Evolutionary conservation across 2,113 vertebrate genomes (phyloP), one percentile per base, ranked within the genome.

Genomic region (Corythornis cristatus): DNA sequence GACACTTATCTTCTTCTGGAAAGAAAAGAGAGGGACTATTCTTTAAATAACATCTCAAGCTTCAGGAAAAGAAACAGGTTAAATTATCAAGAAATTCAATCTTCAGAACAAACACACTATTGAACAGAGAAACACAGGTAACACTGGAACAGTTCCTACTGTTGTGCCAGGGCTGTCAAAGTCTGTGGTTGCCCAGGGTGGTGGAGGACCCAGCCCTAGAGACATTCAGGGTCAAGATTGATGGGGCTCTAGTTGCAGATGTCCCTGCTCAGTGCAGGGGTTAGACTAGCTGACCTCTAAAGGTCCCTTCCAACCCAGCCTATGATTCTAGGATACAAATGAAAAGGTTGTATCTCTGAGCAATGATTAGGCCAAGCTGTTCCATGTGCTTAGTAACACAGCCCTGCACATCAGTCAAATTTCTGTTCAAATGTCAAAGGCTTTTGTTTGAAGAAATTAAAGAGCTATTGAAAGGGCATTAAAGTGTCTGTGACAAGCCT

Each of bases 391-490:
- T 61, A 67, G 66, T 14, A 72, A 62, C 66, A 17, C 6, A 33
- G 73, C 26, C 56, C 56, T 18, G 11, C 13, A 8, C 15, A 35
- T 72, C 40, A 31, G 28, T 50, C 53, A 26, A 28, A 57, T 68
- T 92, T 89, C 85, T 76, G 42, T 65, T 79, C 71, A 76, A 62
- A 76, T 77, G 73, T 37, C 85, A 88, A 93, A 87, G 58, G 64
- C 67, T 88, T 93, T 91, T 88, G 89, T 92, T n/a, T 78, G 90
- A 67, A 89, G 75, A 95, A 95, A 93, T 72, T 35, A 37, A 62
- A 89, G 25, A 7, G 26, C 73, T 70, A 17, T 11, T 70, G 87
- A 86, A 90, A 83, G n/a, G 57, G 15, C 53, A n/a, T 13, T 88
- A 71, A 62, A 26, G 40, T 54, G 40, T 17, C 62, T 40, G 26